Conservation (phyloP, 2,113 vertebrate species). For the Tretioscincus oriximinensis region DNA sequence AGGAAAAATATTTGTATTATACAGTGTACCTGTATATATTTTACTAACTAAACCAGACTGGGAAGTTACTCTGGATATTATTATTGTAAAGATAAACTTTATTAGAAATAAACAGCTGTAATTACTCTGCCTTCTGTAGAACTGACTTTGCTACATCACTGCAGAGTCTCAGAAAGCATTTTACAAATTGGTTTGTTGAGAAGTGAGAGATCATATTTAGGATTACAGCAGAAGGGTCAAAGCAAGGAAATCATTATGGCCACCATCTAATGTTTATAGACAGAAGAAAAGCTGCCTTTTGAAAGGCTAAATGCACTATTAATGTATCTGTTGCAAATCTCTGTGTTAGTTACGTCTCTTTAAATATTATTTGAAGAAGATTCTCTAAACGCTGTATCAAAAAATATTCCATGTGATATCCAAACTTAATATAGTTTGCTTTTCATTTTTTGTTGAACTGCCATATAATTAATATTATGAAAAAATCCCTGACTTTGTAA, state of each 20-base stretch:
- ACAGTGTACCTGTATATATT: background rate
- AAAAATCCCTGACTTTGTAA: fast-evolving
- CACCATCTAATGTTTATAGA: background rate
- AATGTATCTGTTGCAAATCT: too few relatives aligned
- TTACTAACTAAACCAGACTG: background rate
- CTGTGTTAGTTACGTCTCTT: too few relatives aligned
- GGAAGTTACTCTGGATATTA: background rate
- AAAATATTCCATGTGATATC: background rate
- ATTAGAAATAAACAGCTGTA: background rate
- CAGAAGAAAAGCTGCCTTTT: background rate
- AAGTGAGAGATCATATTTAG: background rate
- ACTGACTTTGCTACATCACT: background rate
- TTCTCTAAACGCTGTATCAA: too few relatives aligned
- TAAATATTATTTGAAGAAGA: background rate
- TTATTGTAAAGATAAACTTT: too few relatives aligned
- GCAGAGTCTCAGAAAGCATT: background rate
- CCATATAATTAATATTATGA: background rate
- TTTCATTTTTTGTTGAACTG: background rate
- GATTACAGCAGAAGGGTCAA: background rate
- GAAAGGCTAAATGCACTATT: background rate
- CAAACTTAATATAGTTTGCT: background rate
- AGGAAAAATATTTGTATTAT: background rate
- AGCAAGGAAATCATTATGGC: background rate
- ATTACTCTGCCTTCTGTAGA: background rate
- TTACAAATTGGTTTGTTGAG: background rate